Evolutionary conservation across 2,797 vertebrate genomes (phyloP), one percentile per base, ranked within the genome.

Genomic region (Sitta carolinensis): DNA sequence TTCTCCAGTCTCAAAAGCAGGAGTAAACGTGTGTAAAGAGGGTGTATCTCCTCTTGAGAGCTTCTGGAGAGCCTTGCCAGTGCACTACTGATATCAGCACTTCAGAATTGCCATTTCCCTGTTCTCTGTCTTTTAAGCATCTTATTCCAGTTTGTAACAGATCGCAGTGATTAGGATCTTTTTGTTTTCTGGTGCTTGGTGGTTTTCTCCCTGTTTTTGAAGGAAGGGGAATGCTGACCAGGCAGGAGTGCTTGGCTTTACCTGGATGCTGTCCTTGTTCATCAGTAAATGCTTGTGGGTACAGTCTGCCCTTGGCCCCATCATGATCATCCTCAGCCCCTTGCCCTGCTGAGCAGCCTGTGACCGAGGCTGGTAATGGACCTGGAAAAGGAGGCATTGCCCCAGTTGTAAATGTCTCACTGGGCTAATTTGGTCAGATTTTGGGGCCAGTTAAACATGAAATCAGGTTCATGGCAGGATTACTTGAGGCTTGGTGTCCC

Each of bases 61-160:
- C 16, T 5, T 1, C 43, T 63, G 69, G 11, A 38, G 36, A 29
- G 45, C 36, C 20, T 4, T 87, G 5, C 11, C 1, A 2, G 8
- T 32, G 34, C 3, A 1, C 54, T 47, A 10, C 3, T 1, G n/a
- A 27, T 50, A 22, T 5, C 5, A 29, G 30, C 0, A 0, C 34
- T 42, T 32, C 2, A 1, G 51, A 66, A 73, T 1, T 48, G 40
- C 40, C 26, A 5, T 34, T 81, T 22, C 16, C 9, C 2, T 22
- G 3, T 38, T n/a, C 20, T 62, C 19, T 83, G 21, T 30, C 45
- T 83, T 68, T 75, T 9, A 36, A 92, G n/a, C 22, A 8, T 51
- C 48, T 87, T 61, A 23, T 6, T 85, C 68, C 27, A 22, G 25
- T 66, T 73, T 42, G 30, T 27, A 51, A 55, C 70, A 0, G 0